These are phyloP conservation scores for Hylia prasina DNA, from an alignment of 2,113 vertebrate genomes.

Conservation along the genomic window DNA sequence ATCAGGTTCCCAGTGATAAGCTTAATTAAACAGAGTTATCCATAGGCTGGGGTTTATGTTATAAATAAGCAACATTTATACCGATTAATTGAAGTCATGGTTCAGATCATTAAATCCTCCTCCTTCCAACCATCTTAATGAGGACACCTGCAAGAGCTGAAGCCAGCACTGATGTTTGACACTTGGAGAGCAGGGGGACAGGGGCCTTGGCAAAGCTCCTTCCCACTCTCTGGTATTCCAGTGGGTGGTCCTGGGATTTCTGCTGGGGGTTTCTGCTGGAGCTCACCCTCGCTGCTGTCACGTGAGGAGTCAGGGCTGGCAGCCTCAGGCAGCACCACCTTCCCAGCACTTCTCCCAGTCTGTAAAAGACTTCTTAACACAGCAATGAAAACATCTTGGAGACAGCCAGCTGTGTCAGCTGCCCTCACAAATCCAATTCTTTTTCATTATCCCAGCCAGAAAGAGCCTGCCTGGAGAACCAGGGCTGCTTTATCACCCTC, in stretches of 20 bases:
- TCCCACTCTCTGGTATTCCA: not conserved
- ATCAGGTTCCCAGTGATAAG: conserved; percentile 54
- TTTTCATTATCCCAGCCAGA: conserved; percentile 28
- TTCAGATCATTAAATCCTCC: conserved; percentile 34
- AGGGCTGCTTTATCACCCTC: not conserved
- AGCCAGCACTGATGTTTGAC: not conserved
- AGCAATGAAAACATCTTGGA: not conserved
- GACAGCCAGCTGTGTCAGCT: not conserved
- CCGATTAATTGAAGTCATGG: conserved; percentile 33
- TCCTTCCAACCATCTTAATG: not conserved
- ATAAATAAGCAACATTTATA: conserved; percentile 41
- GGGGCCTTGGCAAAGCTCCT: not conserved
- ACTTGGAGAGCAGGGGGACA: not conserved
- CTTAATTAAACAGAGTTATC: conserved; percentile 71
- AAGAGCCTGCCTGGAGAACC: not conserved
- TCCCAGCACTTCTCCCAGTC: not conserved
- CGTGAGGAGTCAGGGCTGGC: not conserved
- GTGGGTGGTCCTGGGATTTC: not conserved
- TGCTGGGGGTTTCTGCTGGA: not conserved
- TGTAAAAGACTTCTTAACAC: not conserved
- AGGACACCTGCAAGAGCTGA: not conserved
- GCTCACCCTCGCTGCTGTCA: not conserved
- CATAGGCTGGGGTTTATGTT: not conserved
- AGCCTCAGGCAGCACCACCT: not conserved
- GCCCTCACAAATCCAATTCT: not conserved